phyloP scores from a whole-genome alignment of 2,797 vertebrate species.

The Petrocephalus schoutedeni region DNA sequence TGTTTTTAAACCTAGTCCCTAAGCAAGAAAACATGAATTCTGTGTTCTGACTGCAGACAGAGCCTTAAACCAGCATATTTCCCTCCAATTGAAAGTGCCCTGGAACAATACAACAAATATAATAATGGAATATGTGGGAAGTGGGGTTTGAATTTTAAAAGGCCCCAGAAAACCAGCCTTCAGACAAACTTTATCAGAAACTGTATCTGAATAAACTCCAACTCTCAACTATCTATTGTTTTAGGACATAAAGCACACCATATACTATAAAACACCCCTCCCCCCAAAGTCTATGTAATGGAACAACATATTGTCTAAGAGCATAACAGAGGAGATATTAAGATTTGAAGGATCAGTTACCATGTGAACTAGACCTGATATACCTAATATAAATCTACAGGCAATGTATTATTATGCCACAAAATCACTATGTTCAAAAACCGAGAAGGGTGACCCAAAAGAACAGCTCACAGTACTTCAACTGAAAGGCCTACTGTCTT shows the following conservation, averaged over 20 bases:
- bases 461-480: not conserved
- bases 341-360: not conserved
- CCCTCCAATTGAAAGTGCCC: conserved; percentile 10
- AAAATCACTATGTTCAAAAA: not conserved
- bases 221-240: too few species aligned
- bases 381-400: not conserved
- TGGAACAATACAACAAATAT: conserved; percentile 18
- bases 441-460: not conserved
- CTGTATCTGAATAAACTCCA: not conserved
- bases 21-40: conserved; percentile 23
- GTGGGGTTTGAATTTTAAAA: not conserved
- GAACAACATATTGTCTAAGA: not conserved
- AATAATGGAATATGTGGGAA: not conserved
- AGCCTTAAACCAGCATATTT: conserved; percentile 22
- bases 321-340: not conserved
- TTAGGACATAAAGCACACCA: not conserved
- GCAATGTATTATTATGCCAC: not conserved
- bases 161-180: not conserved
- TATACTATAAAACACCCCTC: not conserved
- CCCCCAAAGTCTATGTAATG: not conserved
- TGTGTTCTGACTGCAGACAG: conserved; percentile 27
- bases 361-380: not conserved
- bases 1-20: conserved; percentile 21
- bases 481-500: conserved; percentile 16
- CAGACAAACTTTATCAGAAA: not conserved